Evolutionary conservation across 2,888 invertebrate genomes (phyloP), one percentile per base, ranked within the genome.

Genomic region (Nowickia ferox): DNA sequence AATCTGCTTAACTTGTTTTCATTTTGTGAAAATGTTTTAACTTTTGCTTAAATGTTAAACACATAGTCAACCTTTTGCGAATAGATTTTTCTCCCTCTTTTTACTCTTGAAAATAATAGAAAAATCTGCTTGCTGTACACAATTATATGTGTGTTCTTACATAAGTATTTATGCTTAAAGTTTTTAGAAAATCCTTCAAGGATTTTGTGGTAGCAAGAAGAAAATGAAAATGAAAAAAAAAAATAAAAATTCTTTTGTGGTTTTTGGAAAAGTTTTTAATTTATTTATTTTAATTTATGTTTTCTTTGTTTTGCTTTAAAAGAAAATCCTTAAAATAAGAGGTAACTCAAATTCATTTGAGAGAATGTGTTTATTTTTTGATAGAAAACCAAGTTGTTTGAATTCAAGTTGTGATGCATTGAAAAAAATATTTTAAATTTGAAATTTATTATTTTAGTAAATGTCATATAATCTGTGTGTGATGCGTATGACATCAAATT

Each of bases 221-320:
- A 38, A 55, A 63, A 71, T 9, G 53, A 69, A 71, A 63, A 48
- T 17, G 40, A 22, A 44, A 69, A 66, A 17, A 30, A 30, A 30
- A 30, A 30, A 30, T 6, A 30, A 30, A n/a, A 72, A 10, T 44
- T n/a, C 68, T 77, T 63, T 69, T 82, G 74, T 74, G 81, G 77
- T 63, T 63, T 66, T 61, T 15, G 53, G 3, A 69, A 78, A 69
- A 85, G 63, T 82, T 81, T 81, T 68, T 77, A 82, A 78, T 84
- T 84, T 84, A 81, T 84, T 79, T 84, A 75, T 48, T 81, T 77
- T 59, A 84, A 80, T 76, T 84, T 80, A 84, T 84, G 55, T 69
- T 68, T 68, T 5, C 40, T 66, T 76, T 65, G 3, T 22, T 53
- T 48, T 51, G 63, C 40, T 57, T 63, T n/a, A 9, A n/a, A 65